These are phyloP conservation scores for Alauda arvensis DNA, from an alignment of 2,797 vertebrate species.

Conservation along the genomic window DNA sequence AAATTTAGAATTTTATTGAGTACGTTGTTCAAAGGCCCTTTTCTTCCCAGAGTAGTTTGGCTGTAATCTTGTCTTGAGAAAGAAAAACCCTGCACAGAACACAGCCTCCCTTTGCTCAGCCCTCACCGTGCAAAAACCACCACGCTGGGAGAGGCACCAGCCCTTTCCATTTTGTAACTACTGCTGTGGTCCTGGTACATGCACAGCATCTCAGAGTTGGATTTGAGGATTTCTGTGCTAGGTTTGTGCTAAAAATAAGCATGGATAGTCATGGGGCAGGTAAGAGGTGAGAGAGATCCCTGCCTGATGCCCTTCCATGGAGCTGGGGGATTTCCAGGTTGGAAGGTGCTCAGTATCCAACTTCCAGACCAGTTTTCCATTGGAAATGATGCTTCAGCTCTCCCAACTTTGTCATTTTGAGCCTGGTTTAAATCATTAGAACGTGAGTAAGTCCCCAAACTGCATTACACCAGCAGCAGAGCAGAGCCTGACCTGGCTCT, in stretches of 20 bases:
- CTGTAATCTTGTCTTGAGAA: neutral
- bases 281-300: neutral
- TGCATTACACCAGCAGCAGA: neutral
- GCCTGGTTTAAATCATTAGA: neutral
- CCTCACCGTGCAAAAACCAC: neutral
- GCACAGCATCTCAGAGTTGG: neutral
- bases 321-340: neutral
- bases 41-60: constrained; percentile 47
- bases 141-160: neutral
- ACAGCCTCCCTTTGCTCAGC: neutral
- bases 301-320: neutral
- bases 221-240: neutral
- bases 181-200: neutral
- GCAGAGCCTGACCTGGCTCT: neutral
- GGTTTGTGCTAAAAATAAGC: neutral
- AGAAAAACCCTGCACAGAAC: constrained; percentile 8
- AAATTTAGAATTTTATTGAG: constrained; percentile 22
- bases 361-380: neutral
- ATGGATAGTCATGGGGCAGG: fast-evolving
- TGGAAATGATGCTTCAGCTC: neutral
- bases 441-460: fast-evolving
- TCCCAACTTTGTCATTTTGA: neutral
- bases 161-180: neutral
- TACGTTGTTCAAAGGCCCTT: constrained; percentile 39
- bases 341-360: neutral